Base-by-base conservation (phyloP, 2,797 vertebrate genomes). In the Potorous gilbertii region DNA sequence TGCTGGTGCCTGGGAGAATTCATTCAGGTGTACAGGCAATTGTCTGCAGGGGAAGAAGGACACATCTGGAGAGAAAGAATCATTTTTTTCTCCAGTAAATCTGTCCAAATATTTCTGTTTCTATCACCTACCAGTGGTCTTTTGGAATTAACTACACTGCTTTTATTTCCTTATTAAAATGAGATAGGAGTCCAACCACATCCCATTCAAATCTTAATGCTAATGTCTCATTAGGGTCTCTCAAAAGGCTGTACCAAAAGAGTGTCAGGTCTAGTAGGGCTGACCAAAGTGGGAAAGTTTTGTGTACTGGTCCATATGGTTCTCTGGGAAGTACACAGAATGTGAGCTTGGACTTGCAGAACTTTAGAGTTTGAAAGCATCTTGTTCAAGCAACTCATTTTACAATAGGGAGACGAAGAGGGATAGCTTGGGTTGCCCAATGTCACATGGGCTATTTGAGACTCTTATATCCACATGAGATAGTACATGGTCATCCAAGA, bases 1-100 rank as follows among this genome's bases (percentile, higher is more conserved):
- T 87, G 74, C 74, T 87, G 74, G 40, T 0, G 40, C 74, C n/a
- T 27, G 74, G 40, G 74, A 87, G 40, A 81, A 87, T 87, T 87
- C 74, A 87, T 46, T 87, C 74, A 87, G 74, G 74, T 87, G 74
- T 87, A 87, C 21, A 87, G 74, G 74, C 74, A 87, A 87, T 87
- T 87, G 74, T 50, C 74, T 87, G 74, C 74, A 87, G 74, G 40
- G 74, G 40, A 87, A 87, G 74, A 87, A 40, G 40, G 74, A 87
- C 74, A 87, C 74, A 87, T 87, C 74, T 87, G 40, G 74, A 87
- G 40, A 87, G 74, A 50, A 87, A 87, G 74, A 87, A 27, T 24
- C 21, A 12, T 87, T 50, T 87, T 46, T 74, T 87, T 87, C 74
- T 50, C 74, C 74, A 87, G 40, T 50, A 87, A 50, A 46, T 87